phyloP scores from a whole-genome alignment of 1,140 invertebrate species.

The Steinernema khuongi region DNA sequence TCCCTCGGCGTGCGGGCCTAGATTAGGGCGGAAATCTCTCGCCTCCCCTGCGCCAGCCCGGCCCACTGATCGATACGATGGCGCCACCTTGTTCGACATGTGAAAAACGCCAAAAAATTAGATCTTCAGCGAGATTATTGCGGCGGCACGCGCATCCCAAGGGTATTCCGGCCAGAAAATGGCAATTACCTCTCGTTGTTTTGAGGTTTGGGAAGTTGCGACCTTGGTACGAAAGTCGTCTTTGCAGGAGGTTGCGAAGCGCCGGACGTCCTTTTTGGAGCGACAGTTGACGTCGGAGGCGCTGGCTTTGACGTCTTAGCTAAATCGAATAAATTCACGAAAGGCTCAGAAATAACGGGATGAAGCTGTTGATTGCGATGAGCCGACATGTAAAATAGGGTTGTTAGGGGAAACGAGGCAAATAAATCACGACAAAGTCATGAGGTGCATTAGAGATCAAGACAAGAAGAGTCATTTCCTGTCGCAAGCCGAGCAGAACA shows the following conservation, averaged over 20 bases:
- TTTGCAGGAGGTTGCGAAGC: background rate
- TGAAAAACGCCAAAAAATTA: background rate
- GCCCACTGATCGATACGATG: background rate
- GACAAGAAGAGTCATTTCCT: too few relatives aligned
- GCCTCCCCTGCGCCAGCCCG: background rate
- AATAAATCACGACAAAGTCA: too few relatives aligned
- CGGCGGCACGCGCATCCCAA: background rate
- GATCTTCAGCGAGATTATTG: background rate
- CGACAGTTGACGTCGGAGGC: background rate
- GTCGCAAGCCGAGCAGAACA: too few relatives aligned
- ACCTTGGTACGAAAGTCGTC: too few relatives aligned
- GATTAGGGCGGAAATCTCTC: slow-evolving; percentile 13
- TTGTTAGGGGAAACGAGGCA: too few relatives aligned
- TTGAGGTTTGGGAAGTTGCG: background rate
- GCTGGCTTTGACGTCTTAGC: background rate
- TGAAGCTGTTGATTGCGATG: background rate
- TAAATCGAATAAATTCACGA: background rate
- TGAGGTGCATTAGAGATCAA: too few relatives aligned
- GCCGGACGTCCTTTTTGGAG: background rate
- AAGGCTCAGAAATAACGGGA: background rate
- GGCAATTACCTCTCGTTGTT: background rate
- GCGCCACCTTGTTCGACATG: slow-evolving; percentile 2
- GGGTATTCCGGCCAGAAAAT: background rate
- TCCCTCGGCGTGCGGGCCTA: background rate
- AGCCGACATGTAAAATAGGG: background rate